Conservation (phyloP, 1,140 invertebrate genomes). For the Helicoverpa zea region DNA sequence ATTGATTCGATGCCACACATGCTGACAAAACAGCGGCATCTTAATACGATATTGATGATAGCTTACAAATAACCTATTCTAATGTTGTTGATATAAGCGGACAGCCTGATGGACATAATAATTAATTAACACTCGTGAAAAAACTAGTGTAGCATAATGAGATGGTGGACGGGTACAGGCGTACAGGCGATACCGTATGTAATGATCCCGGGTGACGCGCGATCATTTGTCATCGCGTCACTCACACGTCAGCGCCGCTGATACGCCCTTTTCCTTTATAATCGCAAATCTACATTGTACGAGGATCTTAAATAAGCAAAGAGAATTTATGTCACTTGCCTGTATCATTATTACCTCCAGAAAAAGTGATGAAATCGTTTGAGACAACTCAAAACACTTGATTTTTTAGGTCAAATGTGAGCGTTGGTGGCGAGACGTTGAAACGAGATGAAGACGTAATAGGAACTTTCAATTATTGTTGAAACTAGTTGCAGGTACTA, state of each 20-base stretch:
- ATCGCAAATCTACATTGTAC: slow-evolving; percentile 49
- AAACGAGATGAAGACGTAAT: slow-evolving; percentile 13
- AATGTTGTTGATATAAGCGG: slow-evolving; percentile 51
- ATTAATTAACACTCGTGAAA: slow-evolving; percentile 57
- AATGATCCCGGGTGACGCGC: slow-evolving; percentile 58
- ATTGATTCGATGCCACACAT: slow-evolving; percentile 36
- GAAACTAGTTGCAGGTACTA: neutral
- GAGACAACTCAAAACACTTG: neutral
- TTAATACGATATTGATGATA: slow-evolving; percentile 49
- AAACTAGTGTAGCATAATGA: slow-evolving; percentile 46
- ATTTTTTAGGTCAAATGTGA: slow-evolving; percentile 17
- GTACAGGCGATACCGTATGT: slow-evolving; percentile 37
- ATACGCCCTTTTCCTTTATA: slow-evolving; percentile 72
- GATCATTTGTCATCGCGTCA: slow-evolving; percentile 79
- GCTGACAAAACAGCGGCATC: slow-evolving; percentile 39
- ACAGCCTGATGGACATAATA: slow-evolving; percentile 54
- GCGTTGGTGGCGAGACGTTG: slow-evolving; percentile 1
- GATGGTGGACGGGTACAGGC: slow-evolving; percentile 20
- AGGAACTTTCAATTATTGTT: slow-evolving; percentile 1
- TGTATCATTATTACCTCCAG: neutral
- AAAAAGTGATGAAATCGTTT: slow-evolving; percentile 7
- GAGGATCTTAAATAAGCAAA: slow-evolving; percentile 22
- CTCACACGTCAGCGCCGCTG: slow-evolving; percentile 68
- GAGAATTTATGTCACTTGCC: neutral
- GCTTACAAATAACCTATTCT: slow-evolving; percentile 45